A percentile compares a stretch with the other conserved stretches of the same genome.
These are phyloP conservation scores for Lacerta bilineata DNA, from an alignment of 2,797 vertebrate species.

Conservation along the genomic window DNA sequence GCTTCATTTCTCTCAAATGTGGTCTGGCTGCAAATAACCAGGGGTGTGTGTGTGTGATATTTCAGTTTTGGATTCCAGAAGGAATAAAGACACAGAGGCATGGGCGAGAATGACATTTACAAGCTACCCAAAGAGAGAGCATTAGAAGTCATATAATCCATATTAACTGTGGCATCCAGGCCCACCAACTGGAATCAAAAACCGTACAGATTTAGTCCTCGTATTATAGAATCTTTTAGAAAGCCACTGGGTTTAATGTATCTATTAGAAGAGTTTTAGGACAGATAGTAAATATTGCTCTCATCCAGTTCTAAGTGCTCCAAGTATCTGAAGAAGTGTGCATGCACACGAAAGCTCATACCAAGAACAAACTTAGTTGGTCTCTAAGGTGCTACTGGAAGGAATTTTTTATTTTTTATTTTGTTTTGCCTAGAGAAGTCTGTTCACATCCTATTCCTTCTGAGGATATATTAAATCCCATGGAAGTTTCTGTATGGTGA, in stretches of 20 bases:
- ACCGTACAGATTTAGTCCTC: not conserved
- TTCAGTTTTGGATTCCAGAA: not conserved
- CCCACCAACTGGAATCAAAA: not conserved
- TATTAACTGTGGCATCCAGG: not conserved
- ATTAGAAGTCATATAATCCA: not conserved
- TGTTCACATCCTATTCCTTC: not conserved
- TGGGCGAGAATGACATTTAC: not conserved
- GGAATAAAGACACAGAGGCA: not conserved
- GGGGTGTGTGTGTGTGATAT: not conserved
- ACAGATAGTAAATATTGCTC: not conserved
- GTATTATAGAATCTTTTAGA: not conserved
- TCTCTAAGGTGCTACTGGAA: too few relatives aligned
- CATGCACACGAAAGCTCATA: too few relatives aligned
- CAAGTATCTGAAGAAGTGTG: too few relatives aligned
- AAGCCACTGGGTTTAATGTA: not conserved
- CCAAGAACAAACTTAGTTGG: too few relatives aligned
- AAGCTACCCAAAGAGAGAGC: not conserved
- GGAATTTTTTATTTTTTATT: too few relatives aligned
- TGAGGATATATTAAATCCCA: constrained; percentile 2
- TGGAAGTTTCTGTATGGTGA: not conserved
- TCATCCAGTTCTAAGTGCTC: not conserved
- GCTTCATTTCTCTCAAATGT: not conserved
- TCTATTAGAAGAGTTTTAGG: not conserved
- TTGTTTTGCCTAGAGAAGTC: not conserved
- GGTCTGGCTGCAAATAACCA: not conserved